These are phyloP conservation scores for Rutpela maculata DNA, from an alignment of 2,888 invertebrate genomes.

Conservation along the genomic window DNA sequence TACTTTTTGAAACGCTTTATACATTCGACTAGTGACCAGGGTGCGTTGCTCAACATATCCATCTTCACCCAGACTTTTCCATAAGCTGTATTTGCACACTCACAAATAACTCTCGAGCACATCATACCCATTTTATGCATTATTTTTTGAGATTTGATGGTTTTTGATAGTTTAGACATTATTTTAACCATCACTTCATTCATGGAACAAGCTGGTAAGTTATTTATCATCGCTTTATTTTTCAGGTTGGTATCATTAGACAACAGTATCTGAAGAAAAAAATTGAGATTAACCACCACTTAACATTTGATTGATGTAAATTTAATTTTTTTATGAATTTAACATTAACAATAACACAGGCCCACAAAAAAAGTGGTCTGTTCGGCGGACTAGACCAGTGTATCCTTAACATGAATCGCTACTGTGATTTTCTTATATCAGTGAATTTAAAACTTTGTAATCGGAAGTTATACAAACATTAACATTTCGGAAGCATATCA, in stretches of 20 bases:
- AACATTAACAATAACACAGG: too few relatives aligned
- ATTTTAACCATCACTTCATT: slow-evolving; percentile 63
- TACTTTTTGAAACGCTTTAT: slow-evolving; percentile 77
- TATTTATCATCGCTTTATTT: slow-evolving; percentile 76
- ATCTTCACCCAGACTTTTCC: slow-evolving; percentile 76
- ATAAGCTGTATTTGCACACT: slow-evolving; percentile 78
- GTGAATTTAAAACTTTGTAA: too few relatives aligned
- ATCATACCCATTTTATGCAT: slow-evolving; percentile 61
- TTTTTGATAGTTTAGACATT: slow-evolving; percentile 46
- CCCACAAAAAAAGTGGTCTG: too few relatives aligned
- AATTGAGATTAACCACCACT: background rate
- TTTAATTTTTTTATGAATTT: background rate
- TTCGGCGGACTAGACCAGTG: too few relatives aligned
- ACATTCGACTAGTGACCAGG: slow-evolving; percentile 77
- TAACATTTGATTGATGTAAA: background rate
- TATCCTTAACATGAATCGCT: too few relatives aligned
- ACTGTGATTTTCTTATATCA: too few relatives aligned
- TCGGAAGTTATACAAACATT: too few relatives aligned
- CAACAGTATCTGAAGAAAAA: slow-evolving; percentile 75
- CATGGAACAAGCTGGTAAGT: slow-evolving; percentile 68
- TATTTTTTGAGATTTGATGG: slow-evolving; percentile 59
- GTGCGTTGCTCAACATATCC: slow-evolving; percentile 73
- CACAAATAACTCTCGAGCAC: slow-evolving; percentile 71
- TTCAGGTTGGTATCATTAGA: slow-evolving; percentile 79
- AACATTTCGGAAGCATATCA: too few relatives aligned